These are phyloP conservation scores for Typhlichthys eigenmanni DNA, from an alignment of 2,797 vertebrate genomes.

Conservation along the genomic window DNA sequence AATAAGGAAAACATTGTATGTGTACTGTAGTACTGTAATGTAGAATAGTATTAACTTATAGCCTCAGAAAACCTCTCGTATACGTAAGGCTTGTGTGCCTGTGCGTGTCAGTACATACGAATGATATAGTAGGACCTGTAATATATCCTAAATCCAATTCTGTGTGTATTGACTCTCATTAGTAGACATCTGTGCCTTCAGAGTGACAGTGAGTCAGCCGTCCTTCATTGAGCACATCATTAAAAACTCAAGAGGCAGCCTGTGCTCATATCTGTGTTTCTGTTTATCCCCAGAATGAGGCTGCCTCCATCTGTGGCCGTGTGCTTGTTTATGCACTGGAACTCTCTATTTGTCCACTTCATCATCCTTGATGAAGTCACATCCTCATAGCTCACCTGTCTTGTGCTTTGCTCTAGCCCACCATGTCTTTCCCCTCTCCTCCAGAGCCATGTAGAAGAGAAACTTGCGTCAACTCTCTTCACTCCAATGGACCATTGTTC, in stretches of 20 bases:
- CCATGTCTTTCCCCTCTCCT: no score
- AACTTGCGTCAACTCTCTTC: no score
- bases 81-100: background rate
- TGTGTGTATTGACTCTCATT: slow-evolving; percentile 18
- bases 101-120: background rate
- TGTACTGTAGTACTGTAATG: background rate
- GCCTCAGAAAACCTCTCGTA: background rate
- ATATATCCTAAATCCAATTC: no score
- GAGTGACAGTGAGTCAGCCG: slow-evolving; percentile 21
- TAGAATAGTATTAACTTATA: slow-evolving; percentile 12
- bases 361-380: no score
- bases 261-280: slow-evolving; percentile 25
- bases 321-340: slow-evolving; percentile 23
- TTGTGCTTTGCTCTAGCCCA: no score
- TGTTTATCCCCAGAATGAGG: slow-evolving; percentile 28
- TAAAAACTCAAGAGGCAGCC: slow-evolving; percentile 20
- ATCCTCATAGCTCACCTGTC: no score
- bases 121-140: no score
- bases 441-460: no score
- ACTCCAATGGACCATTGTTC: no score
- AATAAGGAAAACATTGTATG: no score
- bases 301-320: slow-evolving; percentile 39
- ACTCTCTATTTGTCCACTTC: slow-evolving; percentile 14
- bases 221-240: slow-evolving; percentile 10
- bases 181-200: slow-evolving; percentile 16